phyloP scores from a whole-genome alignment of 2,888 invertebrate species.

The Gortyna flavago region DNA sequence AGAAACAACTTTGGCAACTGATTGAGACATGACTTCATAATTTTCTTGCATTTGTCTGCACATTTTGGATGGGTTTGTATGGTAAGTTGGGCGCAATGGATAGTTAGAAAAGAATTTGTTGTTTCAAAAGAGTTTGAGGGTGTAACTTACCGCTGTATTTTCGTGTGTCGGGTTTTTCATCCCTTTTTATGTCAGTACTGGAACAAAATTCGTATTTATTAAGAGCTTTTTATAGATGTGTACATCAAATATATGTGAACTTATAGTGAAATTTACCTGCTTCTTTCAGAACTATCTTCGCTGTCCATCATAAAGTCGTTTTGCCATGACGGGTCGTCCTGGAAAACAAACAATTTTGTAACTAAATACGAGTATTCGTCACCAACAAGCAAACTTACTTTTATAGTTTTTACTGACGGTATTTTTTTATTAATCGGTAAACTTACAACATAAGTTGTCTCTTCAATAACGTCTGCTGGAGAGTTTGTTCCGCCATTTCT shows the following conservation, averaged over 20 bases:
- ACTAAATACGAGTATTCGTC: not conserved
- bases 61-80: constrained; percentile 59
- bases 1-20: constrained; percentile 85
- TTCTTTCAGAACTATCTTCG: constrained; percentile 78
- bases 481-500: too few relatives aligned
- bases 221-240: not conserved
- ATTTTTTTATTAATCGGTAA: too few relatives aligned
- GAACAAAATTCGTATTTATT: constrained; percentile 59
- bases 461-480: too few relatives aligned
- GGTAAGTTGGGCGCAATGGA: constrained; percentile 48
- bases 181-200: constrained; percentile 82
- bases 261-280: constrained; percentile 69
- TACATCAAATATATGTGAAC: too few relatives aligned
- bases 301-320: constrained; percentile 85
- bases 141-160: constrained; percentile 83
- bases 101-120: constrained; percentile 40
- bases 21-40: constrained; percentile 85
- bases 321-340: constrained; percentile 87
- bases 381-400: not conserved
- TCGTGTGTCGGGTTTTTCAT: constrained; percentile 79
- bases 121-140: not conserved
- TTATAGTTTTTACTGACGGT: not conserved
- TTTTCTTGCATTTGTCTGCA: constrained; percentile 86
- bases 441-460: too few relatives aligned
- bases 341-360: constrained; percentile 32